Evolutionary conservation across 2,888 invertebrate genomes (phyloP), one percentile per base, ranked within the genome.

Genomic region (Ophion ventricosus): DNA sequence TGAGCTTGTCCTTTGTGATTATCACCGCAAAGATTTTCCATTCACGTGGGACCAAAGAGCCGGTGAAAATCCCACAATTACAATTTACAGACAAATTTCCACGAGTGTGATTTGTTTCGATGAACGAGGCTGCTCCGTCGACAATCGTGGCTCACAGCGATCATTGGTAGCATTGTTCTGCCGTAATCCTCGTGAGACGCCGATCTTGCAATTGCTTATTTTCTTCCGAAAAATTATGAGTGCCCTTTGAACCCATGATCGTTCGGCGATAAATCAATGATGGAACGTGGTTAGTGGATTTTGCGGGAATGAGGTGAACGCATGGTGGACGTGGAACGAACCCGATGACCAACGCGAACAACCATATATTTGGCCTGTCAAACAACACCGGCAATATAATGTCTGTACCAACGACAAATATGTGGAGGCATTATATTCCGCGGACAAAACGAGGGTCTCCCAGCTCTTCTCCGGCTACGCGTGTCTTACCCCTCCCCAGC

Each of bases 361-460:
- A 73, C 59, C 61, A 80, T 77, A 80, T 77, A 63, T 85, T 67
- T 80, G 80, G 79, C 79, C 77, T 77, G 63, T 49, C 77, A 73
- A 64, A 74, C 54, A 61, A 66, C 74, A 75, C 75, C 84, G 67
- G 61, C 76, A 49, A 70, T 83, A 79, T 80, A 86, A 82, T 80
- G 80, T 77, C 85, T 35, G 35, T 73, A 84, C 72, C 80, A 63
- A 82, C 75, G 83, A 82, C 85, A 86, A 86, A 87, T 87, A 86
- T 87, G 86, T 84, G 82, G 84, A 73, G 79, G 82, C 83, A 87
- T 87, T 87, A 84, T 86, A 73, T 73, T n/a, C 25, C 40, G 40
- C 74, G 78, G 70, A 86, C 80, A 85, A 84, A 85, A 85, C 80
- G 82, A 76, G 75, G 81, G 73, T 73, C 73, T 64, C 66, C 77